phyloP scores from a whole-genome alignment of 2,797 vertebrate species.

The Myotis vivesi region DNA sequence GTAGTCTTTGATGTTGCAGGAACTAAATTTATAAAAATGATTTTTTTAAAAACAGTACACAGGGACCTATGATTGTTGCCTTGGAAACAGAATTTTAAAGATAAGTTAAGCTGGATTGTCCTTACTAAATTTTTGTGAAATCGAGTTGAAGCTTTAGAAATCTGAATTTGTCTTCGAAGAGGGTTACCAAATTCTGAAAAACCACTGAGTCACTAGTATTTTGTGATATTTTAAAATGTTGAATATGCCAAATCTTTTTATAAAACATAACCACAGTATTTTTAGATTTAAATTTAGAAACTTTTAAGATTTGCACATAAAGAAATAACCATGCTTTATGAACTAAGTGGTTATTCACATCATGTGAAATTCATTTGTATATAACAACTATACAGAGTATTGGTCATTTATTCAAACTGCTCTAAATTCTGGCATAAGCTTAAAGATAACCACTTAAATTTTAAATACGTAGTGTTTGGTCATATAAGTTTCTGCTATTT shows the following conservation, averaged over 20 bases:
- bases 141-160: constrained; percentile 58
- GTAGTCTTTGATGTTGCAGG: constrained; percentile 69
- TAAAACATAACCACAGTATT: constrained; percentile 31
- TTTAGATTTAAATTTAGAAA: constrained; percentile 49
- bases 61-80: constrained; percentile 81
- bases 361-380: constrained; percentile 45
- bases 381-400: not conserved
- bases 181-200: constrained; percentile 59
- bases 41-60: constrained; percentile 76
- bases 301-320: constrained; percentile 18
- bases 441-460: constrained; percentile 52
- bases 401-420: constrained; percentile 20
- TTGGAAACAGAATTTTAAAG: constrained; percentile 85
- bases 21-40: constrained; percentile 75
- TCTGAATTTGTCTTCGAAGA: constrained; percentile 54
- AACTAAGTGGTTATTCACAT: not conserved
- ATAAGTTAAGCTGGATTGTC: constrained; percentile 81
- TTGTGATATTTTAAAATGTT: constrained; percentile 54
- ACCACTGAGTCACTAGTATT: constrained; percentile 61
- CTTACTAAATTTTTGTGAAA: constrained; percentile 77
- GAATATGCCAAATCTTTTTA: constrained; percentile 29
- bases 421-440: constrained; percentile 17
- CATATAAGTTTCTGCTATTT: constrained; percentile 37
- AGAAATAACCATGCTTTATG: constrained; percentile 32
- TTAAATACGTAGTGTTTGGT: constrained; percentile 29